A percentile compares a stretch with the other conserved stretches of the same genome.
Evolutionary conservation across 2,888 invertebrate genomes (phyloP).

Genomic region (Xestia sexstrigata): DNA sequence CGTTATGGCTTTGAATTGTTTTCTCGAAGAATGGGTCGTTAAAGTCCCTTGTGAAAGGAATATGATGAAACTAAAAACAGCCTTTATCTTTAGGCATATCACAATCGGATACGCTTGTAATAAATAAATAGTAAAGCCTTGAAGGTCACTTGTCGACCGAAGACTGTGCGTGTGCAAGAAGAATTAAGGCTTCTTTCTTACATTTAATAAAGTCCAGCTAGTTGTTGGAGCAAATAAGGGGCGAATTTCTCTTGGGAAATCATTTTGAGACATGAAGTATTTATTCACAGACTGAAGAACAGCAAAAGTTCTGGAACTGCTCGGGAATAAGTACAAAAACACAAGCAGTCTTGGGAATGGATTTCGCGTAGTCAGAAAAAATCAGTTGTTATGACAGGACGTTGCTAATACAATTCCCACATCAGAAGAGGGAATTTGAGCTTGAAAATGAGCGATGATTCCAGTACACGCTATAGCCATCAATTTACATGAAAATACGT

Average conservation of each 20-base stretch:
- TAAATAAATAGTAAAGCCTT: conserved; percentile 31
- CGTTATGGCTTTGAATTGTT: conserved; percentile 14
- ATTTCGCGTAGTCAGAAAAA: not conserved
- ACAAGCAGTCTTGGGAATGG: not conserved
- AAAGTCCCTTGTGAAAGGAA: not conserved
- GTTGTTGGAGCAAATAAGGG: conserved; percentile 31
- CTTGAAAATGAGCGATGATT: conserved; percentile 34
- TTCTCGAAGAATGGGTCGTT: conserved; percentile 22
- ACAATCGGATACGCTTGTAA: conserved; percentile 4
- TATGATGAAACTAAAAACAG: conserved; percentile 13
- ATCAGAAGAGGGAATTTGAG: not conserved
- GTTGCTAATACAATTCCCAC: not conserved
- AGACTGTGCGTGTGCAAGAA: conserved; percentile 29
- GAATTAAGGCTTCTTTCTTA: conserved; percentile 39
- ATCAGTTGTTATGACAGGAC: too few relatives aligned
- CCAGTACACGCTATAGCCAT: conserved; percentile 43
- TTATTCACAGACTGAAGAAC: conserved; percentile 25
- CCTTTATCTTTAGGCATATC: conserved; percentile 27
- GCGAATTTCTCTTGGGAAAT: conserved; percentile 52
- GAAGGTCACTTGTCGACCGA: conserved; percentile 32
- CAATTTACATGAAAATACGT: conserved; percentile 73
- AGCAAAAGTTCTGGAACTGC: conserved; percentile 9
- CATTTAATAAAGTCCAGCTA: conserved; percentile 36
- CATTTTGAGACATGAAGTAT: conserved; percentile 35
- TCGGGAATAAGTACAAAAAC: conserved; percentile 2